Evolutionary conservation across 2,888 invertebrate species (phyloP).

Genomic region (Biston stratarius): DNA sequence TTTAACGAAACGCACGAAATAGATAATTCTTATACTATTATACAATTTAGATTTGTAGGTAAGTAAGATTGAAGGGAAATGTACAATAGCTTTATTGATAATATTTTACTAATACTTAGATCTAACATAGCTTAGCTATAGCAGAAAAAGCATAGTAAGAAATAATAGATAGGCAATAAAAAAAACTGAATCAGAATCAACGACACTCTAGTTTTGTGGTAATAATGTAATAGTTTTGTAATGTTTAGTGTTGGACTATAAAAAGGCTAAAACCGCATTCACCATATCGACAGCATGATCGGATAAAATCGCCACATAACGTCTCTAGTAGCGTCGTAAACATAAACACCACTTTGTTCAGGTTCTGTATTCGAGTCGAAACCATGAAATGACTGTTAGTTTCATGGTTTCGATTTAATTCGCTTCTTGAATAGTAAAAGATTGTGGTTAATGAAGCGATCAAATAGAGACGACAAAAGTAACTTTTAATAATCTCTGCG

Average conservation of each 20-base stretch:
- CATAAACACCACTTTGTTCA: slow-evolving; percentile 10
- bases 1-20: too few species aligned
- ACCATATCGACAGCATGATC: slow-evolving; percentile 25
- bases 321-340: slow-evolving; percentile 7
- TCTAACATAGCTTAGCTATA: too few species aligned
- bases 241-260: too few species aligned
- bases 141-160: not conserved
- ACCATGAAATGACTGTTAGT: not conserved
- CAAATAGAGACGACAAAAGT: too few species aligned
- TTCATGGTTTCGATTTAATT: slow-evolving; percentile 5
- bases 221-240: not conserved
- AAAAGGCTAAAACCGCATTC: not conserved
- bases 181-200: too few species aligned
- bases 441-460: not conserved
- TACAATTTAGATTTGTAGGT: too few species aligned
- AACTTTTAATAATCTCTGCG: too few species aligned
- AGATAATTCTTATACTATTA: too few species aligned
- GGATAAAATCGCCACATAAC: not conserved
- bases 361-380: not conserved
- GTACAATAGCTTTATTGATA: too few species aligned
- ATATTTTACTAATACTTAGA: too few species aligned
- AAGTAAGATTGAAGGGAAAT: too few species aligned
- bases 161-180: not conserved
- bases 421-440: not conserved
- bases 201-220: too few species aligned